phyloP scores from a whole-genome alignment of 2,888 invertebrate genomes.

The Dusona sp. region DNA sequence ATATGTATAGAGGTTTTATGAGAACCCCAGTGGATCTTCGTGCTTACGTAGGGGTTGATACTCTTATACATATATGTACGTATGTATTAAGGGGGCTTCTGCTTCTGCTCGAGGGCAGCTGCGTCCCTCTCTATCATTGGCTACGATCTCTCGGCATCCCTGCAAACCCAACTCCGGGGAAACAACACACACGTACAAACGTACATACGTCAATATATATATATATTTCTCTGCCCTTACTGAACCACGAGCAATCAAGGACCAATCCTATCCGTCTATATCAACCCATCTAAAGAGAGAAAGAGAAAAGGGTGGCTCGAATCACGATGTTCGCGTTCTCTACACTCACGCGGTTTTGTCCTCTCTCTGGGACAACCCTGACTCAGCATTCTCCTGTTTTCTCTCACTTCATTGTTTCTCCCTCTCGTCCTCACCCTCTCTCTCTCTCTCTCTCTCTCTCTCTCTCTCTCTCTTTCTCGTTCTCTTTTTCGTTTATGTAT shows the following conservation, averaged over 20 bases:
- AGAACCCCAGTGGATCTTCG: conserved; percentile 22
- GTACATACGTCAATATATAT: not conserved
- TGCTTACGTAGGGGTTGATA: conserved; percentile 50
- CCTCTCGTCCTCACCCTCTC: not conserved
- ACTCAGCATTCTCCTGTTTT: conserved; percentile 62
- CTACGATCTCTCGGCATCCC: conserved; percentile 82
- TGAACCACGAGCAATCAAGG: conserved; percentile 76
- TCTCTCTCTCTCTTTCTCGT: too few species aligned
- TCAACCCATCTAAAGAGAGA: conserved; percentile 54
- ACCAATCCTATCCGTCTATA: conserved; percentile 80
- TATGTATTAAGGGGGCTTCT: conserved; percentile 46
- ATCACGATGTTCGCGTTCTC: conserved; percentile 38
- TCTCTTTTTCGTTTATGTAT: too few species aligned
- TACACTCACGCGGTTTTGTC: conserved; percentile 44
- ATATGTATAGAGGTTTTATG: not conserved
- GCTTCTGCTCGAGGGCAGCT: conserved; percentile 78
- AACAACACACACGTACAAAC: conserved; percentile 74
- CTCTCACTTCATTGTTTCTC: not conserved
- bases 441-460: not conserved
- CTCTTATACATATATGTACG: conserved; percentile 24
- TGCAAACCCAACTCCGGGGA: conserved; percentile 76
- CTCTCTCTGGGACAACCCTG: conserved; percentile 59
- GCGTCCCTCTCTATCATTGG: conserved; percentile 83
- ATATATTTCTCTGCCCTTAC: conserved; percentile 68
- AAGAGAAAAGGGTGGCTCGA: conserved; percentile 54